Conservation (phyloP, 2,888 invertebrate species). For the Boloria selene region DNA sequence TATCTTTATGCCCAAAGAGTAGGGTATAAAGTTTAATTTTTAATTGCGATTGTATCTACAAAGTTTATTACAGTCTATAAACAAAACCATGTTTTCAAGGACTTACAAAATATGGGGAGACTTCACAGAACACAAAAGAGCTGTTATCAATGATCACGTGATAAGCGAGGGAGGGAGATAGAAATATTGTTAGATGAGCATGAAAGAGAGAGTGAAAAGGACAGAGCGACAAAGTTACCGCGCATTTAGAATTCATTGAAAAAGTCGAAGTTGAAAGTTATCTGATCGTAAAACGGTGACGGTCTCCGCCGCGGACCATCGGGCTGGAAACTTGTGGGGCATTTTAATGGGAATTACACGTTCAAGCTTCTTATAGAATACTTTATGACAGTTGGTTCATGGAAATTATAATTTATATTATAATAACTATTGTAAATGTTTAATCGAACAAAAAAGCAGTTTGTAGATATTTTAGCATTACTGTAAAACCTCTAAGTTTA, state of each 20-base stretch:
- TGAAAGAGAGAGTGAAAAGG: slow-evolving; percentile 43
- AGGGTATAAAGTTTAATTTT: too few relatives aligned
- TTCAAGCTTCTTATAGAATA: too few relatives aligned
- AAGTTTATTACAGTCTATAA: slow-evolving; percentile 17
- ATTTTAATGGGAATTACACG: neutral
- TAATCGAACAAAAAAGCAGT: too few relatives aligned
- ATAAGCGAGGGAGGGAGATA: slow-evolving; percentile 3
- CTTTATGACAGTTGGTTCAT: too few relatives aligned
- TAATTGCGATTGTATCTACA: neutral
- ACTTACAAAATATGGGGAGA: slow-evolving; percentile 6
- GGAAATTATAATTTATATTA: too few relatives aligned
- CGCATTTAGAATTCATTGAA: slow-evolving; percentile 83
- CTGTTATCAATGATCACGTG: slow-evolving; percentile 16
- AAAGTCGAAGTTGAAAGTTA: slow-evolving; percentile 76
- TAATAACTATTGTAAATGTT: too few relatives aligned
- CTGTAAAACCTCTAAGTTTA: too few relatives aligned
- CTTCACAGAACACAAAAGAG: slow-evolving; percentile 1
- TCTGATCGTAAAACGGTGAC: slow-evolving; percentile 71
- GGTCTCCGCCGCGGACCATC: slow-evolving; percentile 33
- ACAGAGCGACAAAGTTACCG: slow-evolving; percentile 42
- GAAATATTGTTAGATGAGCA: neutral
- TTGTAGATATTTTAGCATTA: too few relatives aligned
- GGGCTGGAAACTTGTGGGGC: slow-evolving; percentile 1
- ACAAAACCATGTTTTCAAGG: slow-evolving; percentile 16
- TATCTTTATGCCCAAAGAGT: too few relatives aligned